Percentiles rank a stretch among this genome's conserved stretches.
Evolutionary conservation across 2,113 vertebrate genomes (phyloP).

Genomic region (Mugil cephalus): DNA sequence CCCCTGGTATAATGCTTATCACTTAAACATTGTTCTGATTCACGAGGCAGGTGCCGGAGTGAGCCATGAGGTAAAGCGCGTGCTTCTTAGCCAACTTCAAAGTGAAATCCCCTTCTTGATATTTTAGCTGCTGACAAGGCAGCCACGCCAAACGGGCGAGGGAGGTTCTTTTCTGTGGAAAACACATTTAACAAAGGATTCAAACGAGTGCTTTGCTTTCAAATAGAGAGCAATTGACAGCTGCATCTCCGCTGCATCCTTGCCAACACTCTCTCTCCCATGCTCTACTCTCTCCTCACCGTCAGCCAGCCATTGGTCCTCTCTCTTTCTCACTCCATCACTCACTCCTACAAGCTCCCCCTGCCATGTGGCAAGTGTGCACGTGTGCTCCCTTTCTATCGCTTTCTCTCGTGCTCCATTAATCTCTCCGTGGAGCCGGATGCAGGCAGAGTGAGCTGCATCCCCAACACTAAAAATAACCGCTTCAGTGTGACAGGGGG

Average conservation of each 20-base stretch:
- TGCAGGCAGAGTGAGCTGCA: conserved; percentile 74
- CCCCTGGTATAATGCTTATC: conserved; percentile 32
- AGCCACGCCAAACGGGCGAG: neutral
- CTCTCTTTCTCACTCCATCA: conserved; percentile 49
- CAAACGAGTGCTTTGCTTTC: conserved; percentile 23
- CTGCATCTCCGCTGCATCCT: conserved; percentile 39
- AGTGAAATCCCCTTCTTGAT: conserved; percentile 40
- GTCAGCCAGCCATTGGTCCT: conserved; percentile 25
- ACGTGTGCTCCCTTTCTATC: conserved; percentile 78
- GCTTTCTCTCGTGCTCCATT: conserved; percentile 81
- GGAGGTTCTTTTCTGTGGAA: conserved; percentile 8
- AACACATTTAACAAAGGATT: conserved; percentile 18
- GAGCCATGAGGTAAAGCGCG: conserved; percentile 8
- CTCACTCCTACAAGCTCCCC: conserved; percentile 55
- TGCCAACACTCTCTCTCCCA: conserved; percentile 30
- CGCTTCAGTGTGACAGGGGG: conserved; percentile 77
- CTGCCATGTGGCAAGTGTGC: conserved; percentile 78
- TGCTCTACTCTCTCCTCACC: conserved; percentile 37
- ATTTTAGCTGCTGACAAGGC: conserved; percentile 45
- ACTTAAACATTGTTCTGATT: conserved; percentile 33
- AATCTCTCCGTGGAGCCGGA: conserved; percentile 81
- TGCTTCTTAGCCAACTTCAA: conserved; percentile 35
- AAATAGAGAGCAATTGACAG: conserved; percentile 42
- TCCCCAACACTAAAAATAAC: conserved; percentile 87
- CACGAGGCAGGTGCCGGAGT: conserved; percentile 29